A percentile compares a stretch with the other conserved stretches of the same genome.
phyloP scores from a whole-genome alignment of 2,113 vertebrate species.

The Chaetops frenatus region DNA sequence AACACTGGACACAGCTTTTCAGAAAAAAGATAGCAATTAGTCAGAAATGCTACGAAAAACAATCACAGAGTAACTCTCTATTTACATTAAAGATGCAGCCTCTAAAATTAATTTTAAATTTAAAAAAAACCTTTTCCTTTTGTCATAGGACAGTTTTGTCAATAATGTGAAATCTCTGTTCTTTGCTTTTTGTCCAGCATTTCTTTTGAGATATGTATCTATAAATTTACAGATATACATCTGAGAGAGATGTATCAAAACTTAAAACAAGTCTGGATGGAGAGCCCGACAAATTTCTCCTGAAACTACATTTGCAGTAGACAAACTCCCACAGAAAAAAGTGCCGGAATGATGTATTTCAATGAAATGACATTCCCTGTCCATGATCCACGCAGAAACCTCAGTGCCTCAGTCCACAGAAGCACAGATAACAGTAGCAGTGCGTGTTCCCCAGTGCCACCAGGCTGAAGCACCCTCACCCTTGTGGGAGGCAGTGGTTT shows the following conservation, averaged over 20 bases:
- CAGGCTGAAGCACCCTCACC: not conserved
- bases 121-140: not conserved
- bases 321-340: not conserved
- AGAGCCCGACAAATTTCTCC: not conserved
- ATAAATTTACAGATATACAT: not conserved
- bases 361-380: not conserved
- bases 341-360: not conserved
- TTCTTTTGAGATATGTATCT: not conserved
- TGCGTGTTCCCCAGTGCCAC: not conserved
- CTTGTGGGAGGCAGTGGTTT: not conserved
- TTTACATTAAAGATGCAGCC: conserved; percentile 6
- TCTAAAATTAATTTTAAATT: not conserved
- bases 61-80: conserved; percentile 23
- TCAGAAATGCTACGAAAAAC: conserved; percentile 39
- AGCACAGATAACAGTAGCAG: not conserved
- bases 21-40: conserved; percentile 45
- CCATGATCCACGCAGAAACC: not conserved
- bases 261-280: not conserved
- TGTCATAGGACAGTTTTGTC: not conserved
- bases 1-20: conserved; percentile 3
- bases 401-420: not conserved
- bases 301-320: not conserved
- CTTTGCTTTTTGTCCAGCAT: not conserved
- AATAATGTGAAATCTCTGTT: not conserved
- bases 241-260: conserved; percentile 3